These are phyloP conservation scores for Nomada flava DNA, from an alignment of 2,888 invertebrate genomes.

Conservation along the genomic window DNA sequence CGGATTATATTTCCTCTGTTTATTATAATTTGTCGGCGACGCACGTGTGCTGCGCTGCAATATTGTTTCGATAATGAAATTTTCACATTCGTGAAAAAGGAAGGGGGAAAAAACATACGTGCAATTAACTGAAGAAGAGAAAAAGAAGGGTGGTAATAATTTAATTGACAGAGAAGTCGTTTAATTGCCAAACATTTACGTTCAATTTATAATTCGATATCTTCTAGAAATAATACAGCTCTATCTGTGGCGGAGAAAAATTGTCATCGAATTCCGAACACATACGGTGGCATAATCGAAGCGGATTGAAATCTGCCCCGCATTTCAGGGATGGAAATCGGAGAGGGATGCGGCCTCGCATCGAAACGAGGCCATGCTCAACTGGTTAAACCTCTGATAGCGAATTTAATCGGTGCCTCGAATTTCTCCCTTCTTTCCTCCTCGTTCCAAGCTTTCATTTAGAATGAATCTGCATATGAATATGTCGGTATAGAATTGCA, in stretches of 20 bases:
- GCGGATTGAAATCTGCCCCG: slow-evolving; percentile 64
- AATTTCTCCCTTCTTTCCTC: slow-evolving; percentile 48
- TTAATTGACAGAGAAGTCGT: too few relatives aligned
- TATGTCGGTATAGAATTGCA: neutral
- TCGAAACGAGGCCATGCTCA: slow-evolving; percentile 24
- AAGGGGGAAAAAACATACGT: too few relatives aligned
- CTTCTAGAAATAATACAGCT: too few relatives aligned
- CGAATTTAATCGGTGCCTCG: slow-evolving; percentile 65
- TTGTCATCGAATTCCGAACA: slow-evolving; percentile 9
- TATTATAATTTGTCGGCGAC: slow-evolving; percentile 50
- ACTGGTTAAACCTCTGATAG: slow-evolving; percentile 51
- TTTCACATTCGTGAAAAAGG: too few relatives aligned
- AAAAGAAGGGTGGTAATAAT: too few relatives aligned
- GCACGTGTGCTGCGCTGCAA: neutral
- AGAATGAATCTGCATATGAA: too few relatives aligned
- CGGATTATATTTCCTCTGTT: slow-evolving; percentile 39
- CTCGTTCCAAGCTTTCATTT: slow-evolving; percentile 33
- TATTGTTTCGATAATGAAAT: too few relatives aligned
- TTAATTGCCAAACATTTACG: too few relatives aligned
- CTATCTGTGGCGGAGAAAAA: neutral
- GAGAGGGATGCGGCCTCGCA: slow-evolving; percentile 32
- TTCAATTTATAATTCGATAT: too few relatives aligned
- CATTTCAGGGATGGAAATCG: slow-evolving; percentile 42
- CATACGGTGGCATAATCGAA: slow-evolving; percentile 50
- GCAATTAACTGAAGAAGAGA: too few relatives aligned